A percentile compares a stretch with the other conserved stretches of the same genome.
Evolutionary conservation across 1,140 invertebrate species (phyloP).

Genomic region (Ostrea edulis): DNA sequence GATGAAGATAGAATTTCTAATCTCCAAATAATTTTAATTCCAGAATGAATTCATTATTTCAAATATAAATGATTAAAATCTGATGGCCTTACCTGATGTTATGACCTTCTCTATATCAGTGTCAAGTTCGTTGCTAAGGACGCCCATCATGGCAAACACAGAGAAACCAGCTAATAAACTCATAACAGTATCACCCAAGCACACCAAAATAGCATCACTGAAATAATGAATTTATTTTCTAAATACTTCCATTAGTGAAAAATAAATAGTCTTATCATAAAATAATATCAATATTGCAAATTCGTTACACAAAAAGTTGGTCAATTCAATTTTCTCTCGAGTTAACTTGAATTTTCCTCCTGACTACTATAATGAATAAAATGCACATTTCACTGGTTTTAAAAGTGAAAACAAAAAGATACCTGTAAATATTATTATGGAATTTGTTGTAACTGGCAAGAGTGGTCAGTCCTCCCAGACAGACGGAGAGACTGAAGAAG

Average conservation of each 20-base stretch:
- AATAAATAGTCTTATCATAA: background rate
- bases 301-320: background rate
- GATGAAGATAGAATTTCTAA: no score
- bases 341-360: background rate
- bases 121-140: conserved; percentile 67
- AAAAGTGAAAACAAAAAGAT: conserved; percentile 75
- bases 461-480: conserved; percentile 82
- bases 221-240: conserved; percentile 48
- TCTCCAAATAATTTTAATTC: no score
- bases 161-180: conserved; percentile 73
- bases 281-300: background rate
- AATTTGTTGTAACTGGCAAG: conserved; percentile 83
- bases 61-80: no score
- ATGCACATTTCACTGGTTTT: background rate
- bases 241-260: background rate
- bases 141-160: conserved; percentile 73
- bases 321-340: background rate
- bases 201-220: conserved; percentile 74
- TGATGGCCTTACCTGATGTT: conserved; percentile 63
- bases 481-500: conserved; percentile 83
- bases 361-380: background rate
- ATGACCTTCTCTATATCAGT: conserved; percentile 71
- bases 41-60: no score
- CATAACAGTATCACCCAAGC: conserved; percentile 72
- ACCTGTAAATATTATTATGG: conserved; percentile 83